Percentiles rank a stretch among this genome's conserved stretches.
These are phyloP conservation scores for Pteruthius melanotis DNA, from an alignment of 2,113 vertebrate species.

Conservation along the genomic window DNA sequence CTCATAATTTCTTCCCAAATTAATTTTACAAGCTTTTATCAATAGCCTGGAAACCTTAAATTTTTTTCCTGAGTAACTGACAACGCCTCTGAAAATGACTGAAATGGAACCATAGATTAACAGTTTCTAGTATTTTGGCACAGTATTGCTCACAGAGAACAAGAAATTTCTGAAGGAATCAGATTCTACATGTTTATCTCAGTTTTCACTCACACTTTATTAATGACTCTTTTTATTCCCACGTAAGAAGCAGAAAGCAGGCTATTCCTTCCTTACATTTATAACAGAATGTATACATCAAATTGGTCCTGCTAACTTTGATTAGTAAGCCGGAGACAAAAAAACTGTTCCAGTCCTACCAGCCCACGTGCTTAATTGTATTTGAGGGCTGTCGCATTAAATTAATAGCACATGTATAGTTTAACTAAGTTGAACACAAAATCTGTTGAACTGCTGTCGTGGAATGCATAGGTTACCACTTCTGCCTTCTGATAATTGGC, in stretches of 20 bases:
- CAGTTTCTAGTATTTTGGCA: neutral
- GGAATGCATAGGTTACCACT: neutral
- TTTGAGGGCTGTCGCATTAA: neutral
- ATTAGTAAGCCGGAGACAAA: neutral
- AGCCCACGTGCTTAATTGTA: neutral
- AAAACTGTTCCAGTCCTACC: neutral
- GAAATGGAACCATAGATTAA: neutral
- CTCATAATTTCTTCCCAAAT: neutral
- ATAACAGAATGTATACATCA: neutral
- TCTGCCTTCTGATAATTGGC: neutral
- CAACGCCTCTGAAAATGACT: neutral
- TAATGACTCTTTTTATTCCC: slow-evolving; percentile 6
- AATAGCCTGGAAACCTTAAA: neutral
- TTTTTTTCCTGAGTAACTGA: neutral
- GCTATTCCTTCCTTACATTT: neutral
- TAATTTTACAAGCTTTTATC: neutral
- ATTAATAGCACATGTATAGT: neutral
- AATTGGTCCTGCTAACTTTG: neutral
- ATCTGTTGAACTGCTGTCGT: neutral
- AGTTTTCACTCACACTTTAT: slow-evolving; percentile 2
- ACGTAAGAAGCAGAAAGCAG: neutral
- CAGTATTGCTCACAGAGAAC: neutral
- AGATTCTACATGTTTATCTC: neutral
- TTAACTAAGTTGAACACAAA: neutral
- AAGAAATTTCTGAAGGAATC: neutral